Percentiles rank a stretch among this genome's conserved stretches.
Evolutionary conservation across 2,113 vertebrate genomes (phyloP).

Genomic region (Anguilla japonica): DNA sequence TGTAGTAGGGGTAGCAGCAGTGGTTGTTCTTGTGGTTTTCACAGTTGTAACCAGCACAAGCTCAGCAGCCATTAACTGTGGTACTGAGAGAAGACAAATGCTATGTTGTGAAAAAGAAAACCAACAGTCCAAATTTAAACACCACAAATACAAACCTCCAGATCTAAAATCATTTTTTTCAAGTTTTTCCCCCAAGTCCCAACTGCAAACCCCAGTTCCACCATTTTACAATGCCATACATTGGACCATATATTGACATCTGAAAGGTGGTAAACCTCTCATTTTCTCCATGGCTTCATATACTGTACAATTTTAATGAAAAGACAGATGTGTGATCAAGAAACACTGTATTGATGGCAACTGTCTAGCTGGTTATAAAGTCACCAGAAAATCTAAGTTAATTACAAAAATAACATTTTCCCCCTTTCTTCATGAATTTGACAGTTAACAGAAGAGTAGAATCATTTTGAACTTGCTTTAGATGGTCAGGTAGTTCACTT

Average conservation of each 20-base stretch:
- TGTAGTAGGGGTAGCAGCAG: conserved; percentile 1
- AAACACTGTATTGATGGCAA: not conserved
- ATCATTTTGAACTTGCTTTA: not conserved
- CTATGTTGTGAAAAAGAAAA: not conserved
- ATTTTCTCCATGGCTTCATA: not conserved
- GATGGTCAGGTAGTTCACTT: not conserved
- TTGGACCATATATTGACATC: not conserved
- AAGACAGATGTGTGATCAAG: too few relatives aligned
- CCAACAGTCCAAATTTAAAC: not conserved
- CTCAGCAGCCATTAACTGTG: not conserved
- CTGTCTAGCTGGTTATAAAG: not conserved
- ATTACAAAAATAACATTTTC: too few relatives aligned
- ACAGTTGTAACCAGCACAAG: conserved; percentile 23
- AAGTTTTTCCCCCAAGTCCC: not conserved
- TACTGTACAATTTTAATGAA: too few relatives aligned
- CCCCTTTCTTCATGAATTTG: too few relatives aligned
- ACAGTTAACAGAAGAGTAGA: too few relatives aligned
- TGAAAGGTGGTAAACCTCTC: not conserved
- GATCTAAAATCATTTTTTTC: not conserved
- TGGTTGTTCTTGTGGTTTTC: conserved; percentile 22
- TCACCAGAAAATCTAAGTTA: not conserved
- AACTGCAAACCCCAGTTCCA: not conserved
- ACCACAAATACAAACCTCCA: not conserved
- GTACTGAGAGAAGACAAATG: conserved; percentile 28
- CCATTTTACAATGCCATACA: not conserved